phyloP scores from a whole-genome alignment of 2,113 vertebrate species.

The Trematocara stigmaticum region DNA sequence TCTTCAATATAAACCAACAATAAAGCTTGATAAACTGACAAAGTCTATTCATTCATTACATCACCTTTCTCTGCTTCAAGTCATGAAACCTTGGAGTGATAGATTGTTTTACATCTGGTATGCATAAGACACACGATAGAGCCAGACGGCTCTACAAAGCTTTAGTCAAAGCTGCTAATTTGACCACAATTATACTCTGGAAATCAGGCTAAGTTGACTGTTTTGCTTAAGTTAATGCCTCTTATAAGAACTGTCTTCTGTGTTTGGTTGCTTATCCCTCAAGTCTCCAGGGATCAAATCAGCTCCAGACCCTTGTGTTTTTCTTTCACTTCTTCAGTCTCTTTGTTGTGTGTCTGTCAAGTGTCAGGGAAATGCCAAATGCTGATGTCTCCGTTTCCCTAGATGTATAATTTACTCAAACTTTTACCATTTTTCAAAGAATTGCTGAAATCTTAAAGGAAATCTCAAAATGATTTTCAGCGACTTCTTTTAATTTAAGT shows the following conservation, averaged over 20 bases:
- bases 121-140: background rate
- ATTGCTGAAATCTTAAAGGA: background rate
- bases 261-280: background rate
- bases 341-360: background rate
- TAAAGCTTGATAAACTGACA: background rate
- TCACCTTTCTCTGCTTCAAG: background rate
- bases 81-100: background rate
- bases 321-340: background rate
- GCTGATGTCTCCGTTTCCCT: background rate
- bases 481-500: background rate
- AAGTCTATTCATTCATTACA: background rate
- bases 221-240: background rate
- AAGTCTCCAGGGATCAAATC: conserved; percentile 13
- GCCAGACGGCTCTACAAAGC: background rate
- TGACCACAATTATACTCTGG: background rate
- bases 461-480: background rate
- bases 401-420: background rate
- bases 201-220: background rate
- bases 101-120: background rate
- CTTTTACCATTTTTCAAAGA: background rate
- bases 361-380: background rate
- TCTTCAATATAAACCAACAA: background rate
- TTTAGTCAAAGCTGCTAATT: background rate
- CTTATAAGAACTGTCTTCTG: background rate
- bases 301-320: background rate